Evolutionary conservation across 2,888 invertebrate genomes (phyloP).

Genomic region (Ennomos erosarius): DNA sequence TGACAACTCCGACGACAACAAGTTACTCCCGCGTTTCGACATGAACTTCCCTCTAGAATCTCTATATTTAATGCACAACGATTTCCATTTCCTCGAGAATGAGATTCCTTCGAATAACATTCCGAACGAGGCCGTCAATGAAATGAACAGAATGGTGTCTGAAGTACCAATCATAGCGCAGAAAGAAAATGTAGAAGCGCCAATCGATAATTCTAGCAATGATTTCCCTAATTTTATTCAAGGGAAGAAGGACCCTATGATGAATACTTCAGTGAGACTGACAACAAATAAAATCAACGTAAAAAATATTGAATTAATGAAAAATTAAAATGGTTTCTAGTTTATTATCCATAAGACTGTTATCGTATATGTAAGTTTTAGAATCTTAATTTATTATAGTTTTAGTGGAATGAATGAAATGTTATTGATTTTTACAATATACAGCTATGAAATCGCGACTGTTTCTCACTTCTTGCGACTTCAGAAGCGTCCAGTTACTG

Average conservation of each 20-base stretch:
- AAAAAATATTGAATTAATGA: constrained; percentile 81
- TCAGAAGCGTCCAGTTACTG: constrained; percentile 84
- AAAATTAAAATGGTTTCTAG: constrained; percentile 56
- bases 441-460: constrained; percentile 88
- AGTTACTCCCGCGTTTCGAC: constrained; percentile 72
- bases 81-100: constrained; percentile 76
- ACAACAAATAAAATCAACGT: constrained; percentile 79
- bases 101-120: constrained; percentile 62
- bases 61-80: constrained; percentile 76
- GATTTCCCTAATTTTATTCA: constrained; percentile 72
- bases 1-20: constrained; percentile 79
- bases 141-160: constrained; percentile 67
- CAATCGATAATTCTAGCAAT: constrained; percentile 49
- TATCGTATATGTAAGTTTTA: constrained; percentile 35
- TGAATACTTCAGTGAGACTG: constrained; percentile 74
- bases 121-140: constrained; percentile 58
- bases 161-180: constrained; percentile 70
- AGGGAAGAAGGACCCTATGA: constrained; percentile 78
- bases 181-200: constrained; percentile 61
- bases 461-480: constrained; percentile 84
- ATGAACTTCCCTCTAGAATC: constrained; percentile 77
- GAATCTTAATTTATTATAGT: constrained; percentile 38
- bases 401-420: constrained; percentile 26
- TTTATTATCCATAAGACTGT: constrained; percentile 48
- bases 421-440: constrained; percentile 35